Percentiles rank a stretch among this genome's conserved stretches.
Conservation (phyloP, 2,888 invertebrate genomes). For the Dioctria linearis region DNA sequence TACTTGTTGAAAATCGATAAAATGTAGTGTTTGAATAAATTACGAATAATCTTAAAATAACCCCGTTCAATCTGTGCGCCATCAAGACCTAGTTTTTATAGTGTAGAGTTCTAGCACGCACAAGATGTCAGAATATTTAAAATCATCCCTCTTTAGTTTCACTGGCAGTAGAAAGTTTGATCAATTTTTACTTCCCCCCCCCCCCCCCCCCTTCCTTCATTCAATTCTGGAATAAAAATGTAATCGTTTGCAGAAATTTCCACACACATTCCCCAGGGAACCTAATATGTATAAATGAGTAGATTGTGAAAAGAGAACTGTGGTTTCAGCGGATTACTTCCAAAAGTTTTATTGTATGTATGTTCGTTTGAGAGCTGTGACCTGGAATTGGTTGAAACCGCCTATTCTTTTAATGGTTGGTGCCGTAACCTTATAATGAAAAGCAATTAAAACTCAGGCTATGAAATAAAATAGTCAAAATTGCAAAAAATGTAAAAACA, state of each 20-base stretch:
- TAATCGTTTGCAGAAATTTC: conserved; percentile 36
- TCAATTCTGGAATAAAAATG: conserved; percentile 9
- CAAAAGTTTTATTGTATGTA: conserved; percentile 25
- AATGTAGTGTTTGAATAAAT: no score
- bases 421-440: not conserved
- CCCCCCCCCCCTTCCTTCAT: not conserved
- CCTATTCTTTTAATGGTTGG: conserved; percentile 16
- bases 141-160: conserved; percentile 4
- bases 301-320: conserved; percentile 22
- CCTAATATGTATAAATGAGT: conserved; percentile 13
- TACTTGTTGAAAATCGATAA: no score
- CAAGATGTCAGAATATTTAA: conserved; percentile 5
- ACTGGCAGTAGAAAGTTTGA: conserved; percentile 36
- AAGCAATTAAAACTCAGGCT: conserved; percentile 11
- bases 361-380: not conserved
- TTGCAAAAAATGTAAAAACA: not conserved
- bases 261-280: conserved; percentile 24
- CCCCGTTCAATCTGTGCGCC: no score
- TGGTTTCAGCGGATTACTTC: conserved; percentile 23
- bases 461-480: not conserved
- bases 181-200: conserved; percentile 21
- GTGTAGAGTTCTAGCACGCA: not conserved
- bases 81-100: not conserved
- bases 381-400: conserved; percentile 5
- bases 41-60: no score